Evolutionary conservation across 2,888 invertebrate species (phyloP), one percentile per base, ranked within the genome.

Genomic region (Nomada fabriciana): DNA sequence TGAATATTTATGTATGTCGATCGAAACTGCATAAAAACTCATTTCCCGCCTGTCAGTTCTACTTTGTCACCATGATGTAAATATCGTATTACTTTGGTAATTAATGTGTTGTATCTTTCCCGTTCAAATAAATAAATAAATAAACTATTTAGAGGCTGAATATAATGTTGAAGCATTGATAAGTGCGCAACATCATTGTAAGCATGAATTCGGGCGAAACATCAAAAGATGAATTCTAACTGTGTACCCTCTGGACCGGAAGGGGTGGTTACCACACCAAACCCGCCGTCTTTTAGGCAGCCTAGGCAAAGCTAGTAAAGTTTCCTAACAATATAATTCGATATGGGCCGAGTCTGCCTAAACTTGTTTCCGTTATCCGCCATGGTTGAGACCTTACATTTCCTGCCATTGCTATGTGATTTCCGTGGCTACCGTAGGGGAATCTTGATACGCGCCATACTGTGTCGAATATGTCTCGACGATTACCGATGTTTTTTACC

Each of bases 291-390:
- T 87, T 87, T 86, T 82, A 71, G 76, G 70, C 57, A 72, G 68
- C 76, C 76, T 80, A 74, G 81, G 79, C 76, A 74, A 76, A 83
- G 83, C 88, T 85, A 88, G 88, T 18, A 69, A 89, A 89, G 69
- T 89, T 87, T 83, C 69, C 87, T 86, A 88, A 88, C 87, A 83
- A 72, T 82, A 83, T 89, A 88, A 88, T 88, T 86, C 82, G 84
- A 88, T 88, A 79, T 77, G 80, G 80, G 82, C 72, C 63, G 80
- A 76, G 84, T 82, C 86, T 84, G 83, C 76, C 86, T 92, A 93
- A 93, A 89, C 89, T 91, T 80, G 90, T 93, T 93, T 92, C 89
- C 91, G 89, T 83, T 86, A 88, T 87, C 87, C 87, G 86, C 82
- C 85, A 85, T 87, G 87, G 84, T 85, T 86, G 84, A 88, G 87